Conservation (phyloP, 2,797 vertebrate genomes). For the Sebastes kiyomatsui region DNA sequence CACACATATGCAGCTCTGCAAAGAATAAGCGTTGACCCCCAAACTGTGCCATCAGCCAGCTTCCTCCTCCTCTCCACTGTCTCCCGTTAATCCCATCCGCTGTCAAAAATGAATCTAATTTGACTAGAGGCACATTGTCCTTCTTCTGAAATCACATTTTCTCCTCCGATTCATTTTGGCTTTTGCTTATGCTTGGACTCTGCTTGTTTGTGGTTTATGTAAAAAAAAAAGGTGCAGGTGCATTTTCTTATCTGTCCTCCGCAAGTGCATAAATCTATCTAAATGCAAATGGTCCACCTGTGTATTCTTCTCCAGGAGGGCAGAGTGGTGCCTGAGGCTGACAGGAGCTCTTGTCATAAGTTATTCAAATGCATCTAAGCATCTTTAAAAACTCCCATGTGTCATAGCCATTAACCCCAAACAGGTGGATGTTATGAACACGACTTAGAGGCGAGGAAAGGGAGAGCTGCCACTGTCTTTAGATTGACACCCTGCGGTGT, state of each 20-base stretch:
- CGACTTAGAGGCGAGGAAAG: background rate
- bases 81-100: constrained; percentile 77
- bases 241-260: constrained; percentile 62
- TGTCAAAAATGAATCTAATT: constrained; percentile 77
- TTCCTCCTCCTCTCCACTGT: constrained; percentile 30
- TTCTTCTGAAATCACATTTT: constrained; percentile 61
- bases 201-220: constrained; percentile 17
- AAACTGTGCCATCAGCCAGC: constrained; percentile 29
- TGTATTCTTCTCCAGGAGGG: constrained; percentile 45
- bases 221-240: constrained; percentile 3
- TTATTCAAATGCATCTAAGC: constrained; percentile 45
- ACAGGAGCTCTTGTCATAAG: constrained; percentile 30
- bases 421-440: constrained; percentile 27
- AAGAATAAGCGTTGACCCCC: constrained; percentile 24
- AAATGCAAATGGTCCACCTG: constrained; percentile 74
- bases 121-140: constrained; percentile 47
- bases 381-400: constrained; percentile 39
- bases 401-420: constrained; percentile 21
- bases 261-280: constrained; percentile 81
- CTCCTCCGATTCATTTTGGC: constrained; percentile 23
- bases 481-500: constrained; percentile 1
- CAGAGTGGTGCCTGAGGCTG: constrained; percentile 22
- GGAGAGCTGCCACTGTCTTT: constrained; percentile 14
- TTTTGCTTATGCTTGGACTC: constrained; percentile 26
- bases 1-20: constrained; percentile 27